Base-by-base conservation (phyloP, 1,140 invertebrate species). In the Pantala flavescens region DNA sequence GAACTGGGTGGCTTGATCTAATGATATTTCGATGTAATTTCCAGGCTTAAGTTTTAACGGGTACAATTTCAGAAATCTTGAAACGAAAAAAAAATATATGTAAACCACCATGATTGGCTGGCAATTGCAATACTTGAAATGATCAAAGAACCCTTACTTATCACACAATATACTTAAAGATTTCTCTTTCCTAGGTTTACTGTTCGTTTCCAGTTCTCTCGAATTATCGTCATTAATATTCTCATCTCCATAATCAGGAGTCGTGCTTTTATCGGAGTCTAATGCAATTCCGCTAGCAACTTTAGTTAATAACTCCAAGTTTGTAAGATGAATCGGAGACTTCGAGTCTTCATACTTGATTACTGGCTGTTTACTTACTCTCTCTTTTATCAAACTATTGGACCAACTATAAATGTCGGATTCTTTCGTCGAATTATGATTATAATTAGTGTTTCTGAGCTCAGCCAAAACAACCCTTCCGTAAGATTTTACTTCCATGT, bases 141-240 rank as follows among this genome's bases (percentile, higher is more conserved):
- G 3, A 43, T 70, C 19, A 73, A 23, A 1, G n/a, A 71, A 70
- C 73, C 73, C 79, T 80, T 81, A 88, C 86, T 86, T 86, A 78
- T 87, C 85, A 81, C 86, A 88, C 76, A 88, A 78, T 77, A 86
- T 84, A 79, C 85, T 84, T 7, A 88, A 79, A 28, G 86, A 88
- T 76, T 87, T 86, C 77, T 87, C 84, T 79, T 86, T 87, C 72
- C 86, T 81, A 71, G 85, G 84, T 10, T 78, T 49, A 14, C 49
- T 19, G 12, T 23, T 24, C n/a, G 28, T 36, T 19, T 71, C 23
- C 1, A 36, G 28, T 36, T 36, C 28, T 36, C 28, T 36, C 28
- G 23, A 71, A 36, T 23, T 71, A 21, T 70, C 63, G 11, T 23
- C 23, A 11, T 23, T 21, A 70, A n/a, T 70, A 7, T 70, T 70